Percentiles rank a stretch among this genome's conserved stretches.
Evolutionary conservation across 1,140 invertebrate genomes (phyloP).

Genomic region (Chrysoperla carnea): DNA sequence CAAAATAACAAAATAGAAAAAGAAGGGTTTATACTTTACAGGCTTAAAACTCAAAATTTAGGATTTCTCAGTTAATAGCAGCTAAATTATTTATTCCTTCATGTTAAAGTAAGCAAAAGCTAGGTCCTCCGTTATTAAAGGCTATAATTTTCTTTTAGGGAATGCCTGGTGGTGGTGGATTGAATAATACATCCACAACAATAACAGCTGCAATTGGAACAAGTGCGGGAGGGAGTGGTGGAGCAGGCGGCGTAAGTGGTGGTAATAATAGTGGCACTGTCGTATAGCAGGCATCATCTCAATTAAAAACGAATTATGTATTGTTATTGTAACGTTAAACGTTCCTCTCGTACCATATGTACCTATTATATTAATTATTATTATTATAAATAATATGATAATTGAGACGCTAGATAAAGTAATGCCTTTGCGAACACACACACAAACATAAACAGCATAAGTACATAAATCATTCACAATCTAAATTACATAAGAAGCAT

Average conservation of each 20-base stretch:
- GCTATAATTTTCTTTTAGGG: no score
- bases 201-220: neutral
- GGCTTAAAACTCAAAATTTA: no score
- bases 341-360: neutral
- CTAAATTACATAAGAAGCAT: no score
- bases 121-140: no score
- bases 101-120: no score
- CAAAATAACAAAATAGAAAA: no score
- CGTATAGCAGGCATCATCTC: neutral
- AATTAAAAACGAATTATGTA: neutral
- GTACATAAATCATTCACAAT: neutral
- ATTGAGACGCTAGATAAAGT: neutral
- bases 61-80: no score
- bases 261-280: neutral
- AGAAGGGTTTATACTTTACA: no score
- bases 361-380: no score
- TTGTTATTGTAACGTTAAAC: neutral
- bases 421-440: neutral
- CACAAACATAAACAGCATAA: neutral
- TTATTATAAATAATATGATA: neutral
- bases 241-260: no score
- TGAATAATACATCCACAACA: neutral
- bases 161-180: neutral
- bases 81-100: no score
- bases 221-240: neutral